These are phyloP conservation scores for Macrobrachium rosenbergii DNA, from an alignment of 1,140 invertebrate genomes.

Conservation along the genomic window DNA sequence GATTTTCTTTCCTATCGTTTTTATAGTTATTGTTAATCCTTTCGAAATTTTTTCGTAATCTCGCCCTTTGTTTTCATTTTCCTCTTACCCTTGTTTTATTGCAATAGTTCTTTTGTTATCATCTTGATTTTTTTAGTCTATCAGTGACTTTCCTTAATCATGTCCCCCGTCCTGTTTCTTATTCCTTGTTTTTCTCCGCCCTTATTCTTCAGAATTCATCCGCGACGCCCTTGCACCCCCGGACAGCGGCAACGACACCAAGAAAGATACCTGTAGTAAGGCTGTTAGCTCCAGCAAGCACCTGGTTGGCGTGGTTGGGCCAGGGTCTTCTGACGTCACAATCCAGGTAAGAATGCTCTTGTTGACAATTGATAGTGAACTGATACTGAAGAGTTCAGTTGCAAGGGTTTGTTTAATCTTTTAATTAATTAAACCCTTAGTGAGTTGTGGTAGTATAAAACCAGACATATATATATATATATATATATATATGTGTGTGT, in stretches of 20 bases:
- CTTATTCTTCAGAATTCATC: slow-evolving; percentile 75
- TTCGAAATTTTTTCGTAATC: no score
- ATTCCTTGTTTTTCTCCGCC: not conserved
- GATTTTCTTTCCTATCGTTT: no score
- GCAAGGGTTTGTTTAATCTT: not conserved
- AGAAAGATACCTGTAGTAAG: slow-evolving; percentile 54
- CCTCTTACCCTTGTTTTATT: no score
- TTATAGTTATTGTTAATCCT: no score
- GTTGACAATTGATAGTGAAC: not conserved
- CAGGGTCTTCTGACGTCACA: slow-evolving; percentile 78
- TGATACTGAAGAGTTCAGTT: not conserved
- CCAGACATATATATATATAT: no score
- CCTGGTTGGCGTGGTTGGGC: slow-evolving; percentile 80
- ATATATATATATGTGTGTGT: no score
- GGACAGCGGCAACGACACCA: slow-evolving; percentile 11
- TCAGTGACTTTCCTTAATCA: no score
- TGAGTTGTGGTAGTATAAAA: no score
- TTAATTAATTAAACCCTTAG: not conserved
- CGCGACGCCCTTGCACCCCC: slow-evolving; percentile 77
- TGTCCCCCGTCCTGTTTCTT: no score
- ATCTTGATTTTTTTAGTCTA: no score
- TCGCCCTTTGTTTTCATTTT: no score
- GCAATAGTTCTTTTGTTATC: no score
- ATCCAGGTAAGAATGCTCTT: slow-evolving; percentile 71
- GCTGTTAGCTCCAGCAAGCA: slow-evolving; percentile 72